Evolutionary conservation across 2,113 vertebrate genomes (phyloP).

Genomic region (Equus quagga): DNA sequence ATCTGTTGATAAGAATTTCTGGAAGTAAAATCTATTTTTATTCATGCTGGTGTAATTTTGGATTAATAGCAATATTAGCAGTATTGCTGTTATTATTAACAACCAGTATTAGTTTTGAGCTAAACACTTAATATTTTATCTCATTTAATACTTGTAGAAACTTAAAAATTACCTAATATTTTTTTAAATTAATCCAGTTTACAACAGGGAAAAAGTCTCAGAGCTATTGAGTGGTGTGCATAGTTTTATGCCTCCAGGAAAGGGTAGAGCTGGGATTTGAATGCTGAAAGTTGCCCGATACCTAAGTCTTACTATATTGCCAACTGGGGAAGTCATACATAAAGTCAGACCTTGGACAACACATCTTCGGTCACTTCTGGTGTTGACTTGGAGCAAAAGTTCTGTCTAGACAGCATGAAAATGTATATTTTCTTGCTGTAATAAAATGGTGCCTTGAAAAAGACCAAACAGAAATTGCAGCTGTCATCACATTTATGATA

Average conservation of each 20-base stretch:
- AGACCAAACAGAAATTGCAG: constrained; percentile 56
- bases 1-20: constrained; percentile 38
- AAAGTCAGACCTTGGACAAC: constrained; percentile 8
- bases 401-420: constrained; percentile 44
- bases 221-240: background rate
- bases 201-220: background rate
- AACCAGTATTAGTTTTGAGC: background rate
- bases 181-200: background rate
- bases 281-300: background rate
- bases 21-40: background rate
- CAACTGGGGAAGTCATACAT: background rate
- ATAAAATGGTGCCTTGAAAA: constrained; percentile 55
- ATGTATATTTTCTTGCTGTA: constrained; percentile 38
- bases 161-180: background rate
- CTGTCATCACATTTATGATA: constrained; percentile 63
- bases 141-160: constrained; percentile 18
- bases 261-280: background rate
- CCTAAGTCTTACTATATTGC: background rate
- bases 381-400: background rate
- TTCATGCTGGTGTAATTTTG: background rate
- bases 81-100: background rate
- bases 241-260: background rate
- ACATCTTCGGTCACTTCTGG: constrained; percentile 11
- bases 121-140: background rate
- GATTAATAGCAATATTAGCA: background rate